These are phyloP conservation scores for Lymantria dispar DNA, from an alignment of 2,888 invertebrate species.

Conservation along the genomic window DNA sequence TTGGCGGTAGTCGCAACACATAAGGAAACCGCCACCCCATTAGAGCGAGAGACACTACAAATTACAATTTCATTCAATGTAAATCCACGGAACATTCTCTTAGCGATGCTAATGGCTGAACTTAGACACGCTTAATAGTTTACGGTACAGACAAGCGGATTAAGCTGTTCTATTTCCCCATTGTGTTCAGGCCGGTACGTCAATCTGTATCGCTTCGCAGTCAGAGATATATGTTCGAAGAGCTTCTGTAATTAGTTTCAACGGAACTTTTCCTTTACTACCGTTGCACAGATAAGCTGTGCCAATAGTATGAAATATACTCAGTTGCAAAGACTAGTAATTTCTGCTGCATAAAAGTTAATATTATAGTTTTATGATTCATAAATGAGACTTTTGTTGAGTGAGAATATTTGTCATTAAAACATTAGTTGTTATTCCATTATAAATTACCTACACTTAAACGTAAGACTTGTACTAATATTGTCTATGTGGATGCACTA, in stretches of 20 bases:
- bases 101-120: constrained; percentile 61
- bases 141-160: constrained; percentile 60
- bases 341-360: background rate
- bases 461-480: too few species aligned
- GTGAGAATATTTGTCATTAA: background rate
- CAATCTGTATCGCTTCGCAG: constrained; percentile 47
- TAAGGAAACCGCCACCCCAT: constrained; percentile 56
- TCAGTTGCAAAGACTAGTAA: constrained; percentile 13
- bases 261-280: constrained; percentile 31
- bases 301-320: constrained; percentile 19
- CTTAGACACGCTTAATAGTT: constrained; percentile 69
- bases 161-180: constrained; percentile 57
- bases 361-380: background rate
- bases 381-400: background rate
- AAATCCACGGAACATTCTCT: constrained; percentile 58
- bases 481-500: too few species aligned
- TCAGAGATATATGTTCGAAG: constrained; percentile 44
- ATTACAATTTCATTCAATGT: constrained; percentile 79
- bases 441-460: too few species aligned
- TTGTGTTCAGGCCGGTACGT: constrained; percentile 53
- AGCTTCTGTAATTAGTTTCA: constrained; percentile 46
- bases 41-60: constrained; percentile 57
- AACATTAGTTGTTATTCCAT: too few species aligned
- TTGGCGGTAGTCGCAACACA: constrained; percentile 34
- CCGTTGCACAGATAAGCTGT: constrained; percentile 28